Percentiles rank a stretch among this genome's conserved stretches.
Evolutionary conservation across 2,888 invertebrate genomes (phyloP).

Genomic region (Netelia fuscicornis): DNA sequence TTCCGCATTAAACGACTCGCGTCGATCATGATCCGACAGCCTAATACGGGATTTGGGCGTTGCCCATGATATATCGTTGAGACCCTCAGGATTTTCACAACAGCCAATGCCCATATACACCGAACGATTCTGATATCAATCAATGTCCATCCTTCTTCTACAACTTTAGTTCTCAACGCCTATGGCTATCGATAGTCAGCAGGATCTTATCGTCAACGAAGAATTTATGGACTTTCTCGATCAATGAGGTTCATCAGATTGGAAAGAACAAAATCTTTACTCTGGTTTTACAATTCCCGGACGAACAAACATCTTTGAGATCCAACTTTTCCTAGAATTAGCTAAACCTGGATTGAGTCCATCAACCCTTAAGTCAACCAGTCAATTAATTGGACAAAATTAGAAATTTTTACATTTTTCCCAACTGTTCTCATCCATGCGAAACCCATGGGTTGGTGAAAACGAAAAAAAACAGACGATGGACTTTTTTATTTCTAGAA

Average conservation of each 20-base stretch:
- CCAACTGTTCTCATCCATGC: background rate
- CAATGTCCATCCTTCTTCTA: slow-evolving; percentile 50
- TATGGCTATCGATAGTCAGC: slow-evolving; percentile 49
- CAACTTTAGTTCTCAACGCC: slow-evolving; percentile 38
- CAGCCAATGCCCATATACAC: slow-evolving; percentile 28
- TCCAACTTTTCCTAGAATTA: too few species aligned
- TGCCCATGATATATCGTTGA: slow-evolving; percentile 49
- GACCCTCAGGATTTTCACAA: slow-evolving; percentile 63
- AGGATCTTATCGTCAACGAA: slow-evolving; percentile 53
- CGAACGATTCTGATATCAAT: slow-evolving; percentile 60
- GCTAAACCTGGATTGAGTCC: too few species aligned
- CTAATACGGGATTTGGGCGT: slow-evolving; percentile 64
- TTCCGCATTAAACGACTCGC: slow-evolving; percentile 51
- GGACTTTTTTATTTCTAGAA: background rate
- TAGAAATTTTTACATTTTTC: too few species aligned
- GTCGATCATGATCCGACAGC: slow-evolving; percentile 63
- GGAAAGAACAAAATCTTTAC: slow-evolving; percentile 7
- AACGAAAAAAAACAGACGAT: background rate
- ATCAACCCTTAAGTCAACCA: too few species aligned
- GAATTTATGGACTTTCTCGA: slow-evolving; percentile 57
- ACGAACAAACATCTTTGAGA: too few species aligned
- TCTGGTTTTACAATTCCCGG: too few species aligned
- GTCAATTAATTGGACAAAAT: too few species aligned
- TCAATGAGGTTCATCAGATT: background rate
- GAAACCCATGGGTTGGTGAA: background rate